These are phyloP conservation scores for Drosophila ezoana DNA, from an alignment of 2,888 invertebrate genomes.

Conservation along the genomic window DNA sequence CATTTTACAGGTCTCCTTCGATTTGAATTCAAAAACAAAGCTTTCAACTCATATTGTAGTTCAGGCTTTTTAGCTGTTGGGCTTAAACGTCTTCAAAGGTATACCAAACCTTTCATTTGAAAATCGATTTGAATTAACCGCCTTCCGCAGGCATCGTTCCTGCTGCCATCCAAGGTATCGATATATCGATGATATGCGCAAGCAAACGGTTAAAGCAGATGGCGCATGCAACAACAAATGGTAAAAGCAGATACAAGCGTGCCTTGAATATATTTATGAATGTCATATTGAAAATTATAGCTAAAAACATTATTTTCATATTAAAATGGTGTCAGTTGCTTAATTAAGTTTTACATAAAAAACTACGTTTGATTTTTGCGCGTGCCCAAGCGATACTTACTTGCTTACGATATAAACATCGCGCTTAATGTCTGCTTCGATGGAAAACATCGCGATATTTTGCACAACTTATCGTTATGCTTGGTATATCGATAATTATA, in stretches of 20 bases:
- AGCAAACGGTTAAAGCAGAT: background rate
- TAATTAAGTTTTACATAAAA: too few relatives aligned
- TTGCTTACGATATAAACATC: background rate
- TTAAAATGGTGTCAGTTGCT: too few relatives aligned
- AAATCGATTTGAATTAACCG: background rate
- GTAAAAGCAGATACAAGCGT: background rate
- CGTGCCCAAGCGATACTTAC: background rate
- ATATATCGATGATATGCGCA: background rate
- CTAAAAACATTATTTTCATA: too few relatives aligned
- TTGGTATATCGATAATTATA: conserved; percentile 5
- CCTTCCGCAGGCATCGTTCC: background rate
- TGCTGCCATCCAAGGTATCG: background rate
- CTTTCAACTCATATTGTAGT: background rate
- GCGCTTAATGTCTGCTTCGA: background rate
- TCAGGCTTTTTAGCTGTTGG: background rate
- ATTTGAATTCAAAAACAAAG: background rate
- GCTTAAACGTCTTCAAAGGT: background rate
- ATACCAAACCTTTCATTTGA: background rate
- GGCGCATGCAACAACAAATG: background rate
- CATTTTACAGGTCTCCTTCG: background rate
- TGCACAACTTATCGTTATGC: background rate
- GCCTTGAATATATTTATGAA: too few relatives aligned
- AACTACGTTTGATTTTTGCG: background rate
- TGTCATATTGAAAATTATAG: too few relatives aligned
- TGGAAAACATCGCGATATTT: conserved; percentile 6